Evolutionary conservation across 2,113 vertebrate genomes (phyloP).

Genomic region (Calidris pygmaea): DNA sequence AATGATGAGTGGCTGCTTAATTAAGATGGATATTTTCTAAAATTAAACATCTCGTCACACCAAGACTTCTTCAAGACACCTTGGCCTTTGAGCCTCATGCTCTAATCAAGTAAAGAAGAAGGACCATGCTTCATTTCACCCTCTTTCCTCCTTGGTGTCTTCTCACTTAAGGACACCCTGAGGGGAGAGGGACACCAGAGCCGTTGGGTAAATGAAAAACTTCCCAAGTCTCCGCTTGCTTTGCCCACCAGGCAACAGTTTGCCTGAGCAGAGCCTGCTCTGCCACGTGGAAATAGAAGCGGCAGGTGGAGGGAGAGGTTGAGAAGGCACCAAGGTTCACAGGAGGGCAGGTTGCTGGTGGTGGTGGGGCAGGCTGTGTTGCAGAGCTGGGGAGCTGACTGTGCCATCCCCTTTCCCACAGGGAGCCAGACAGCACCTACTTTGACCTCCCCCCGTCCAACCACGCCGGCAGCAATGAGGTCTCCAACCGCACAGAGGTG

Average conservation of each 20-base stretch:
- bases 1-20: neutral
- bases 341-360: neutral
- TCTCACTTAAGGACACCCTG: neutral
- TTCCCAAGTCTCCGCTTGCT: neutral
- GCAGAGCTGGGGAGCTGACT: neutral
- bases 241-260: neutral
- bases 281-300: neutral
- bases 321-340: neutral
- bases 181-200: neutral
- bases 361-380: neutral
- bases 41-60: neutral
- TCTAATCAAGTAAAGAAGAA: neutral
- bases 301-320: neutral
- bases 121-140: neutral
- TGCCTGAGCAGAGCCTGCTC: neutral
- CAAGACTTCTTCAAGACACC: neutral
- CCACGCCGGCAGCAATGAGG: constrained; percentile 68
- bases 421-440: constrained; percentile 97
- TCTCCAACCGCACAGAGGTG: constrained; percentile 74
- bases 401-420: constrained; percentile 33
- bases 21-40: neutral
- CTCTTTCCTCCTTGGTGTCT: neutral
- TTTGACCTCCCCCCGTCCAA: constrained; percentile 87
- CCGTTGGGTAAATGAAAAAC: neutral
- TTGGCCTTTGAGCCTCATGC: neutral